These are phyloP conservation scores for Drosophila cardini DNA, from an alignment of 1,140 invertebrate genomes.

Conservation along the genomic window DNA sequence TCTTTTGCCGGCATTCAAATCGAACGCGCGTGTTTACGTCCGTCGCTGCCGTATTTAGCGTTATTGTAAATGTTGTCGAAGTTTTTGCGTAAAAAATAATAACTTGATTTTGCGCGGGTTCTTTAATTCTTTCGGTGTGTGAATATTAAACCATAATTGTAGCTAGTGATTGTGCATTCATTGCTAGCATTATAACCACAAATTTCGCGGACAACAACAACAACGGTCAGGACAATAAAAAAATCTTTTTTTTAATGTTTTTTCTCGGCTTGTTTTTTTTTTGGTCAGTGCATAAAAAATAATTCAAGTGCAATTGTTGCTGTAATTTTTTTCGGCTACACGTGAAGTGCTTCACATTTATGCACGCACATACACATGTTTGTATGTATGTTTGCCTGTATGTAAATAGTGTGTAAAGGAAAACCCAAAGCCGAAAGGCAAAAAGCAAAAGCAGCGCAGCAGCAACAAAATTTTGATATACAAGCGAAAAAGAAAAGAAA, in stretches of 20 bases:
- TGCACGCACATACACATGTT: slow-evolving; percentile 1
- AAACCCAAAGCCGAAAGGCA: slow-evolving; percentile 28
- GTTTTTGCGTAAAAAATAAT: slow-evolving; percentile 56
- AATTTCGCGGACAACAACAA: slow-evolving; percentile 8
- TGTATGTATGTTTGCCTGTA: slow-evolving; percentile 5
- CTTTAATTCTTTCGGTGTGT: slow-evolving; percentile 6
- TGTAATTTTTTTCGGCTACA: slow-evolving; percentile 22
- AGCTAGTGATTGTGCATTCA: background rate
- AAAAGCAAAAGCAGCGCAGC: slow-evolving; percentile 31
- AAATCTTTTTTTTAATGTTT: slow-evolving; percentile 25
- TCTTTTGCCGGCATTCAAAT: slow-evolving; percentile 61
- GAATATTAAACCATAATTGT: background rate
- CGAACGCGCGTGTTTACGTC: slow-evolving; percentile 38
- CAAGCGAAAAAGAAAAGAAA: slow-evolving; percentile 53
- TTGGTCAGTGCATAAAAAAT: slow-evolving; percentile 23
- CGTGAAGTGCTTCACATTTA: slow-evolving; percentile 31
- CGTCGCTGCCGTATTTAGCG: slow-evolving; percentile 35
- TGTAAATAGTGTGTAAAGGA: slow-evolving; percentile 31
- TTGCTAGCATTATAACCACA: slow-evolving; percentile 7
- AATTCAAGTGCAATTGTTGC: slow-evolving; percentile 41
- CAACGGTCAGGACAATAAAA: slow-evolving; percentile 23
- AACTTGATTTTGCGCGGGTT: slow-evolving; percentile 38
- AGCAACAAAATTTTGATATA: slow-evolving; percentile 47
- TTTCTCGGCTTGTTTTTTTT: slow-evolving; percentile 17
- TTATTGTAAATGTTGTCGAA: slow-evolving; percentile 29